Evolutionary conservation across 2,113 vertebrate species (phyloP), one percentile per base, ranked within the genome.

Genomic region (Oreocharis arfaki): DNA sequence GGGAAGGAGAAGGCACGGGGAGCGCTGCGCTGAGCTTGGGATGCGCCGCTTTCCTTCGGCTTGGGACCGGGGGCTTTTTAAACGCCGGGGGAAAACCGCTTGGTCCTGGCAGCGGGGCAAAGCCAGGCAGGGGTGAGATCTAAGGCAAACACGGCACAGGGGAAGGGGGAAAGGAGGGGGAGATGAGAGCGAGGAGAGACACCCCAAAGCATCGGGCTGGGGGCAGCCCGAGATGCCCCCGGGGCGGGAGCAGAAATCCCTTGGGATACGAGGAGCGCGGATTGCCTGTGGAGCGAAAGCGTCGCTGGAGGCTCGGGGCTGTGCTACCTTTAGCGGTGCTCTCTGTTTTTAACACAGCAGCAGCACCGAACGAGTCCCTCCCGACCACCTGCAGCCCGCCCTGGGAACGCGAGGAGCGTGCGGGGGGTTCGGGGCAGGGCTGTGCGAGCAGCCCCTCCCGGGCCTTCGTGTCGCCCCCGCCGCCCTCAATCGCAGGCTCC

Each of bases 241-340:
- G 1, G 33, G 1, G n/a, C 1, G 6, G 65, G 65, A n/a, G 10
- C 15, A 13, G 37, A 22, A 23, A 4, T 13, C 14, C 17, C 3
- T 8, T 0, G 74, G 57, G 71, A 33, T 67, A 61, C 16, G 9
- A n/a, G 46, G 21, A 47, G 49, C 6, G 0, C 3, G 23, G 46
- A 9, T 7, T 5, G 37, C 52, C 32, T 3, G 3, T 6, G 55
- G 11, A 19, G 7, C 2, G 28, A 12, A 7, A 6, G 44, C 7
- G n/a, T n/a, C n/a, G 1, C 0, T 23, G 27, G 7, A 13, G 84
- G 57, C 84, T 84, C 13, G 9, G 2, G 79, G 76, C 52, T 13
- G 16, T 3, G 63, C 57, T 7, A 27, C 5, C 20, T 26, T 23
- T 0, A 1, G 49, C 42, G 5, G 8, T 1, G 11, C 3, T 5